Evolutionary conservation across 1,140 invertebrate genomes (phyloP).

Genomic region (Papilio aristodemus): DNA sequence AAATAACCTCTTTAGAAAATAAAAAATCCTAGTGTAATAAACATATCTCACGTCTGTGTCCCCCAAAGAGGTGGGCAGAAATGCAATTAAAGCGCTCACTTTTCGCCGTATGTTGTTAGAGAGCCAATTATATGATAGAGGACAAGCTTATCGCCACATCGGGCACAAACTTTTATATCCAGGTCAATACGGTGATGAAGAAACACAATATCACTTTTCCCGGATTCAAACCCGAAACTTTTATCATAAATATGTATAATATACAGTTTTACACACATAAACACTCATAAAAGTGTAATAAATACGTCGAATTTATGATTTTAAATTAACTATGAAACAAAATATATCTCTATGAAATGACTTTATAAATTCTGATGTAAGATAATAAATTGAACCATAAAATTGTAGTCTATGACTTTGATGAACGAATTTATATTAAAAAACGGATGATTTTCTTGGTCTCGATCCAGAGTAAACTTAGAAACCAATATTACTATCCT

Average conservation of each 20-base stretch:
- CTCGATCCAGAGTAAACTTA: not conserved
- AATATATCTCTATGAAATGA: conserved; percentile 10
- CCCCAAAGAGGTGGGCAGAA: not conserved
- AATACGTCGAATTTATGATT: conserved; percentile 2
- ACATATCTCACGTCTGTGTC: no score
- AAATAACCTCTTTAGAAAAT: not conserved
- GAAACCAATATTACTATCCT: not conserved
- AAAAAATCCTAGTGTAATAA: not conserved
- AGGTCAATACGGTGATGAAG: no score
- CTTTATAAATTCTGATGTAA: not conserved
- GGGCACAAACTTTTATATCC: no score
- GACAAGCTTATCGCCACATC: no score
- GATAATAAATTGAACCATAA: conserved; percentile 16
- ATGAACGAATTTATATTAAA: conserved; percentile 14
- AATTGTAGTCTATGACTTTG: conserved; percentile 5
- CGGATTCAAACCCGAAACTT: no score
- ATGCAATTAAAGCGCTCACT: no score
- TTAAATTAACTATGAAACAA: not conserved
- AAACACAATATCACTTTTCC: no score
- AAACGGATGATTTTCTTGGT: conserved; percentile 2
- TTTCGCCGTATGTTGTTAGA: no score
- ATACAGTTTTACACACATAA: not conserved
- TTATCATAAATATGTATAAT: no score
- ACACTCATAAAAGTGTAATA: conserved; percentile 13
- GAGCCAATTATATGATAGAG: no score